Base-by-base conservation (phyloP, 2,888 invertebrate genomes). In the Cosmopolites sordidus region DNA sequence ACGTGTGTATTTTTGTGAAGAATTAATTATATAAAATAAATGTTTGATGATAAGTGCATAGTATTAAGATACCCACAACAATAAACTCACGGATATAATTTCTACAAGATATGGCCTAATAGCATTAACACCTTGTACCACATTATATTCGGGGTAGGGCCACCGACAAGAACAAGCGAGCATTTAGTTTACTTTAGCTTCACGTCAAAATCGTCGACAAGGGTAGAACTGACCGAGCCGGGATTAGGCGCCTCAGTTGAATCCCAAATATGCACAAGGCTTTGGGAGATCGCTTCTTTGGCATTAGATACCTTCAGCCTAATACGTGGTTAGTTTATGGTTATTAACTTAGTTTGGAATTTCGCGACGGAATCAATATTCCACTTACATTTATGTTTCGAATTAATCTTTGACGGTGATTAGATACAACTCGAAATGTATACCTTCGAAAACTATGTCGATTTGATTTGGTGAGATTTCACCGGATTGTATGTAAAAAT, bases 121-220 rank as follows among this genome's bases (percentile, higher is more conserved):
- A 33, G n/a, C 33, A 33, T 33, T n/a, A 9, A 33, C 47, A 47
- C 47, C 47, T 47, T 47, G 47, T 47, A 47, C 18, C 47, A 38
- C 15, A 39, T 40, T 37, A 47, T 47, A 39, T 47, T 39, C 39
- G 39, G 15, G 18, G 38, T 39, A 38, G 47, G 17, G 17, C 8
- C 18, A 43, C n/a, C 33, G 46, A 27, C 27, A 42, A 52, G 38
- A 47, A 43, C 29, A 43, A 46, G 43, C 41, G 43, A 41, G 15
- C 43, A 48, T 42, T 48, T 48, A 42, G 33, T 48, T 50, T 42
- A 37, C 47, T 53, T 48, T 48, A 48, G 43, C 48, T 38, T 18
- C 39, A 53, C 43, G 53, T 53, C 53, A 53, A 30, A 53, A 43
- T 39, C 48, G 45, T 33, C 54, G 49, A 54, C 54, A 49, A 54